Evolutionary conservation across 2,888 invertebrate genomes (phyloP), one percentile per base, ranked within the genome.

Genomic region (Quadriops clusia): DNA sequence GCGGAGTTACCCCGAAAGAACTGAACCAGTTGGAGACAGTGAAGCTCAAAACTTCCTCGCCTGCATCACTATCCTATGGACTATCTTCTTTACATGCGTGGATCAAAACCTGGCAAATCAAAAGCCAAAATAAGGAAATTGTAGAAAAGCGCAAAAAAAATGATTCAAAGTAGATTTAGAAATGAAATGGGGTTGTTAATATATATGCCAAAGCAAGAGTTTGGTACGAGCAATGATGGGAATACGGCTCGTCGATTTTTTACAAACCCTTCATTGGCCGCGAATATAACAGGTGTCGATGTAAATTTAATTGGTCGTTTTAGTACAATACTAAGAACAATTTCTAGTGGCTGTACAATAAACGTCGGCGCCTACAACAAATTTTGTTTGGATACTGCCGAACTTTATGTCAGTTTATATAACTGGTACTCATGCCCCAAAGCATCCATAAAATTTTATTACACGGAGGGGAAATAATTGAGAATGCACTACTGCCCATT

Each of bases 371-470:
- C 23, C 10, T 3, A 7, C 4, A 12, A 4, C 6, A 22, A 22
- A 22, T 22, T 22, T 22, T 3, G 23, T 12, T 3, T 12, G 23
- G 23, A 22, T 22, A n/a, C n/a, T n/a, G n/a, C n/a, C n/a, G n/a
- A n/a, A n/a, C n/a, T n/a, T n/a, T n/a, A n/a, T n/a, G n/a, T 22
- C 12, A 8, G 23, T 12, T 2, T 12, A 26, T 26, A 14, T 7
- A 16, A 7, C 15, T 17, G 26, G 15, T 26, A 14, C 15, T 26
- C 14, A 26, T 26, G 12, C 26, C 30, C 9, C 30, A 27, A 15
- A 30, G 30, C 28, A 10, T 30, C 9, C 30, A 30, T 18, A 30
- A 30, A 30, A 31, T 30, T 12, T 28, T 30, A 13, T 29, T 30
- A 12, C 30, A 30, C 4, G 30, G 30, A 29, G 30, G 30, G n/a